Percentiles rank a stretch among this genome's conserved stretches.
Evolutionary conservation across 2,113 vertebrate genomes (phyloP).

Genomic region (Erinaceus europaeus): DNA sequence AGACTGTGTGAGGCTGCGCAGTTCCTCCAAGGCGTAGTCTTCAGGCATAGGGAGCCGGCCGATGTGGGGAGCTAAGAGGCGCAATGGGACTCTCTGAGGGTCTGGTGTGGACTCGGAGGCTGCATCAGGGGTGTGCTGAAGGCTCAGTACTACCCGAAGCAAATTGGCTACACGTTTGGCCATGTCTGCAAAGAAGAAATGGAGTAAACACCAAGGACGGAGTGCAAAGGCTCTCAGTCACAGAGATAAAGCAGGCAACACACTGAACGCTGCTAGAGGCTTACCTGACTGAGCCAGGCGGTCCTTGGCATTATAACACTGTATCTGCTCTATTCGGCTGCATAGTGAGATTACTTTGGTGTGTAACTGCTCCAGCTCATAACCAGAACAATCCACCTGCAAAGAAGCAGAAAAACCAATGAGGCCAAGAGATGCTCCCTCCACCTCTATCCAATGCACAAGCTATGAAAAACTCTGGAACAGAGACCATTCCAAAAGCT

Average conservation of each 20-base stretch:
- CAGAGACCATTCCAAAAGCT: not conserved
- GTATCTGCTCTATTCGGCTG: slow-evolving; percentile 90
- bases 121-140: slow-evolving; percentile 86
- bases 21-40: slow-evolving; percentile 96
- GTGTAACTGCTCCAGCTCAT: slow-evolving; percentile 90
- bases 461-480: not conserved
- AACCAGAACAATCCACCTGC: slow-evolving; percentile 88
- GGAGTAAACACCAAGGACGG: not conserved
- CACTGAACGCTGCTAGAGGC: no score
- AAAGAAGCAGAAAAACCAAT: slow-evolving; percentile 24
- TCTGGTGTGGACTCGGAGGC: slow-evolving; percentile 50
- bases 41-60: slow-evolving; percentile 94
- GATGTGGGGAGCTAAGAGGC: slow-evolving; percentile 90
- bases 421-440: not conserved
- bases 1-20: slow-evolving; percentile 91
- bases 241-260: not conserved
- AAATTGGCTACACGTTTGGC: slow-evolving; percentile 95
- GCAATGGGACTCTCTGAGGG: slow-evolving; percentile 82
- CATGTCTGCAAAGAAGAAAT: slow-evolving; percentile 87
- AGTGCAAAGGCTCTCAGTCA: not conserved
- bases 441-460: not conserved
- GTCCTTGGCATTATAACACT: slow-evolving; percentile 89
- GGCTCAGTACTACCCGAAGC: slow-evolving; percentile 90
- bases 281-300: slow-evolving; percentile 94
- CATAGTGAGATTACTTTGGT: slow-evolving; percentile 92